Evolutionary conservation across 2,113 vertebrate species (phyloP).

Genomic region (Hucho hucho): DNA sequence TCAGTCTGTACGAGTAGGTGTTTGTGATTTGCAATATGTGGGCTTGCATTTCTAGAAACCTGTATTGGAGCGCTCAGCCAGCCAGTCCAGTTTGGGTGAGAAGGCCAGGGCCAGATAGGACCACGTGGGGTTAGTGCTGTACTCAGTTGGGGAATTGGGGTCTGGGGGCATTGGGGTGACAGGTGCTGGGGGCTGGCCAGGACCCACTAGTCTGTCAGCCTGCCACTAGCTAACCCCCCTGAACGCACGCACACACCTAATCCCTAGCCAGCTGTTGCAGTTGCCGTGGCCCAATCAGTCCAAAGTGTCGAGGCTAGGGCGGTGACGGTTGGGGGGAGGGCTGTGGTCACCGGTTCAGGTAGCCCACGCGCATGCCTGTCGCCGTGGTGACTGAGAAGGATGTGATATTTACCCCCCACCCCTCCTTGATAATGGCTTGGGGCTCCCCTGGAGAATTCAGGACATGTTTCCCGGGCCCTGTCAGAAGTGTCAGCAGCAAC

Average conservation of each 20-base stretch:
- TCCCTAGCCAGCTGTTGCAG: constrained; percentile 80
- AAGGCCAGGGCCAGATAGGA: constrained; percentile 6
- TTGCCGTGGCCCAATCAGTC: constrained; percentile 67
- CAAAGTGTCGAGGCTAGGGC: constrained; percentile 55
- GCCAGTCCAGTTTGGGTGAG: neutral
- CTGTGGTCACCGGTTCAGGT: constrained; percentile 68
- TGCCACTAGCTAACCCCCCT: neutral
- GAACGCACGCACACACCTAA: constrained; percentile 30
- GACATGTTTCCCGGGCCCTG: constrained; percentile 70
- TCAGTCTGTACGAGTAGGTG: constrained; percentile 10
- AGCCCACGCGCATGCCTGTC: constrained; percentile 43
- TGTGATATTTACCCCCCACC: constrained; percentile 44
- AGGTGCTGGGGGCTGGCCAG: constrained; percentile 67
- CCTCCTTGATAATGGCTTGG: constrained; percentile 38
- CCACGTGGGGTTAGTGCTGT: constrained; percentile 10
- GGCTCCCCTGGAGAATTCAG: constrained; percentile 63
- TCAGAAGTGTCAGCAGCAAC: constrained; percentile 60
- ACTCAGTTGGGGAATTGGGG: constrained; percentile 36
- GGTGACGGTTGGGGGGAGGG: constrained; percentile 16
- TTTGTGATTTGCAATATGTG: neutral
- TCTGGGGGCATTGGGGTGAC: constrained; percentile 59
- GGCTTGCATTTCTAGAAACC: neutral
- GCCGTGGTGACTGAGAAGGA: constrained; percentile 30
- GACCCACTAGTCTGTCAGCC: constrained; percentile 10
- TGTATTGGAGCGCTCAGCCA: constrained; percentile 35